Evolutionary conservation across 2,113 vertebrate genomes (phyloP).

Genomic region (Apteryx mantelli): DNA sequence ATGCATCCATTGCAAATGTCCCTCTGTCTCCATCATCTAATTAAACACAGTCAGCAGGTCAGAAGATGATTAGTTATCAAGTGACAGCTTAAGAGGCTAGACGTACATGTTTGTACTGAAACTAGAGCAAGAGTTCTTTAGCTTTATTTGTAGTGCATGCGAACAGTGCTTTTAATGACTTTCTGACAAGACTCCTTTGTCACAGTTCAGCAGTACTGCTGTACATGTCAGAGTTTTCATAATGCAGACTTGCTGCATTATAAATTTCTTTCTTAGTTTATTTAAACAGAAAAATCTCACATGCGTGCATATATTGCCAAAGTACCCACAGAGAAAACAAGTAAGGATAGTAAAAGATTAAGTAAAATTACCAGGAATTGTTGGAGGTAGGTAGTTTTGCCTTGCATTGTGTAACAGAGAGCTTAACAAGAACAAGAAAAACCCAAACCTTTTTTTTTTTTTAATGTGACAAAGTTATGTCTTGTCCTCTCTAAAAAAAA

Average conservation of each 20-base stretch:
- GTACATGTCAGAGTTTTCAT: not conserved
- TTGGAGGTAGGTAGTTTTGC: not conserved
- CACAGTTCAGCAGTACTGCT: not conserved
- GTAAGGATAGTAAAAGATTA: not conserved
- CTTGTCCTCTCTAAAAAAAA: not conserved
- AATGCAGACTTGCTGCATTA: not conserved
- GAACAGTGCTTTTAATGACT: not conserved
- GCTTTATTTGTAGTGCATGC: not conserved
- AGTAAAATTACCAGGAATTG: not conserved
- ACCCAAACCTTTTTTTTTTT: accelerated
- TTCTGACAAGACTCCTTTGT: not conserved
- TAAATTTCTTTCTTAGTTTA: not conserved
- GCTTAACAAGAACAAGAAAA: not conserved
- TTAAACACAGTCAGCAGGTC: conserved; percentile 55
- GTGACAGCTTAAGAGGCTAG: conserved; percentile 34
- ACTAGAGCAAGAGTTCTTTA: not conserved
- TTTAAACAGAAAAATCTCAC: not conserved
- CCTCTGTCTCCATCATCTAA: conserved; percentile 38
- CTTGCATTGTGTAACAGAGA: not conserved
- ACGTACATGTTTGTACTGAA: conserved; percentile 26
- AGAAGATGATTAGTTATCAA: conserved; percentile 60
- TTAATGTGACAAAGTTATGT: not conserved
- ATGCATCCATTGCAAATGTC: conserved; percentile 56
- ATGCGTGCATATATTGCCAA: not conserved
- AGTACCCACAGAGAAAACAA: not conserved